Base-by-base conservation (phyloP, 2,888 invertebrate genomes). In the Ormyrus nitidulus region DNA sequence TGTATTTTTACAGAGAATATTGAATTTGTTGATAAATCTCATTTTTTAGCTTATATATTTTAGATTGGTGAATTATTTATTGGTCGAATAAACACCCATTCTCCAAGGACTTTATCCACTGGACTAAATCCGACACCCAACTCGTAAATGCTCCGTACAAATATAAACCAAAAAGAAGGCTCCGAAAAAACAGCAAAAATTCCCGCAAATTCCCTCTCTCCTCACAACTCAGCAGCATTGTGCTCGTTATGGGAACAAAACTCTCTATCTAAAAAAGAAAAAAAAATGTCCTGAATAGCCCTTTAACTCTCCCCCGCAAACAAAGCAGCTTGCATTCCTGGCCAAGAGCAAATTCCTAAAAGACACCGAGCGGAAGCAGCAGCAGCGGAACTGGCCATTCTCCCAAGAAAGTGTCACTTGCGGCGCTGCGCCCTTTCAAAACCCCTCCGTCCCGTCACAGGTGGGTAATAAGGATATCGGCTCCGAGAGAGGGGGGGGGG, bases 381-480 rank as follows among this genome's bases (percentile, higher is more conserved):
- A 72, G 53, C 48, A 13, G 64, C 13, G 8, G 48, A 7, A 19
- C 5, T 44, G 44, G 71, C 68, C 58, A 44, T 74, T 74, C 74
- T 64, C 56, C 70, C 69, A 44, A 49, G 73, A 44, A 48, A 64
- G 64, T 79, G 62, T 69, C 73, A 61, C 78, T 49, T 68, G 72
- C 68, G 78, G 78, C 77, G 68, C 78, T 79, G 61, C 79, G 59
- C 59, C 53, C 74, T 74, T 74, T 69, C 79, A 64, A 19, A 64
- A 64, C 49, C 74, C 64, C 19, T 46, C n/a, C 11, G 46, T 34
- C 10, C 56, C n/a, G 34, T 34, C 61, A 59, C 71, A 71, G 71
- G 66, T 66, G 58, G 79, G 65, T 74, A 79, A 79, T 65, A 71
- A 66, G 75, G 75, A 61, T 44, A 58, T 78, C 53, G 46, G 34